Evolutionary conservation across 2,113 vertebrate genomes (phyloP).

Genomic region (Stomatorhinus ivindoensis): DNA sequence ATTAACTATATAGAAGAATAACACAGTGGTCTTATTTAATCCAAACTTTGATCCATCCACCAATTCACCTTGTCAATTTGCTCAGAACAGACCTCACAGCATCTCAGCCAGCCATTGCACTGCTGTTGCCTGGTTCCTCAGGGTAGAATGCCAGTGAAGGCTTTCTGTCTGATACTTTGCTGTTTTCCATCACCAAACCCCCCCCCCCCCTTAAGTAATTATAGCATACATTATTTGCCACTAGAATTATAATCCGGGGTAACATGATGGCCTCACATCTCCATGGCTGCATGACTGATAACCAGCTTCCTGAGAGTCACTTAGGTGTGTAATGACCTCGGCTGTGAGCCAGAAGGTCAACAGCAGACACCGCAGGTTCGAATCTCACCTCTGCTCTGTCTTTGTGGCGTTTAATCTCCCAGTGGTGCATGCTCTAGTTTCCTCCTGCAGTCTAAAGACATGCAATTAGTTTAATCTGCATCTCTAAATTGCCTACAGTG

Average conservation of each 20-base stretch:
- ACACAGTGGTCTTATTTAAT: not conserved
- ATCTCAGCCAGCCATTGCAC: not conserved
- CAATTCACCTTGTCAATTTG: not conserved
- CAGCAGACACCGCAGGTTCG: constrained; percentile 16
- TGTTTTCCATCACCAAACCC: constrained; percentile 39
- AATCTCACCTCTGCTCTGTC: not conserved
- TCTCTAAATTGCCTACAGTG: not conserved
- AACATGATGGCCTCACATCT: not conserved
- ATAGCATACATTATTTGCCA: constrained; percentile 27
- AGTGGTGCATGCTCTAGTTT: not conserved
- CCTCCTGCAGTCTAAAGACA: not conserved
- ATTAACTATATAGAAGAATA: not conserved
- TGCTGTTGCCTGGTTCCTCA: not conserved
- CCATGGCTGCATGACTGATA: constrained; percentile 31
- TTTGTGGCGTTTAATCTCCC: not conserved
- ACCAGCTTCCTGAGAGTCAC: constrained; percentile 43
- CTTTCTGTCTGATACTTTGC: constrained; percentile 20
- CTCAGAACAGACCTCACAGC: constrained; percentile 3
- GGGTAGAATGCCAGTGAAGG: not conserved
- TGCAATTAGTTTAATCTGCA: not conserved
- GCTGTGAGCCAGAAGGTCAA: constrained; percentile 48
- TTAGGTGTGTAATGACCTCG: constrained; percentile 38
- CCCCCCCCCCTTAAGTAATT: constrained; percentile 40
- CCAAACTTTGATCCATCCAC: not conserved
- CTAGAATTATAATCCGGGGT: not conserved